Evolutionary conservation across 2,113 vertebrate species (phyloP), one percentile per base, ranked within the genome.

Genomic region (Hippocampus mohnikei): DNA sequence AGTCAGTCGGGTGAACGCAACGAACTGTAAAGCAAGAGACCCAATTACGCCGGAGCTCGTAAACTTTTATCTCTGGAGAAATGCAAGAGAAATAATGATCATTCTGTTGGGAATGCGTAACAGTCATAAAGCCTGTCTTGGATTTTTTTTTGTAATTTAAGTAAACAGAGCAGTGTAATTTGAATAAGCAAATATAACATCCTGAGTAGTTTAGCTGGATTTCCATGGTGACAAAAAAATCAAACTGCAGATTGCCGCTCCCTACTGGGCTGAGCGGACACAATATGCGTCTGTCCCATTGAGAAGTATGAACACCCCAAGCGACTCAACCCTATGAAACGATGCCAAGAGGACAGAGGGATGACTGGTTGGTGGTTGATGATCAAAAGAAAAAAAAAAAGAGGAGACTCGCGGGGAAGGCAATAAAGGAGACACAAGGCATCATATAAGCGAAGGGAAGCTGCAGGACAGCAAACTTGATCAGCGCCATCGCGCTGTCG

Each of bases 11-110:
- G 84, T 78, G 82, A 75, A 78, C 53, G 72, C 16, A 18, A 62
- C 67, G 81, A 79, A 29, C 78, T 79, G 70, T 48, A 89, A 83
- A 87, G 84, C 69, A 79, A 72, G 77, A 86, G 79, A 84, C 76
- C 84, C 84, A 89, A 88, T 91, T 87, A 85, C 66, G 75, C 66
- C 72, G 74, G 72, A 82, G 77, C 81, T 79, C 82, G 81, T 84
- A 80, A 85, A 75, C 79, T 81, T 59, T 76, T 76, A 75, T 55
- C 88, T 82, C 82, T 11, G 20, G 83, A 85, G 87, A 80, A 73
- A 82, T 40, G 41, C 41, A 67, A 41, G 53, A 73, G 73, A 80
- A 84, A 78, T 76, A 70, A 75, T 78, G 60, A 80, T 66, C 59
- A 66, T 58, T 81, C 83, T 77, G 55, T 20, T 69, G 82, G 85